Evolutionary conservation across 2,888 invertebrate genomes (phyloP).

Genomic region (Ormyrus rosae): DNA sequence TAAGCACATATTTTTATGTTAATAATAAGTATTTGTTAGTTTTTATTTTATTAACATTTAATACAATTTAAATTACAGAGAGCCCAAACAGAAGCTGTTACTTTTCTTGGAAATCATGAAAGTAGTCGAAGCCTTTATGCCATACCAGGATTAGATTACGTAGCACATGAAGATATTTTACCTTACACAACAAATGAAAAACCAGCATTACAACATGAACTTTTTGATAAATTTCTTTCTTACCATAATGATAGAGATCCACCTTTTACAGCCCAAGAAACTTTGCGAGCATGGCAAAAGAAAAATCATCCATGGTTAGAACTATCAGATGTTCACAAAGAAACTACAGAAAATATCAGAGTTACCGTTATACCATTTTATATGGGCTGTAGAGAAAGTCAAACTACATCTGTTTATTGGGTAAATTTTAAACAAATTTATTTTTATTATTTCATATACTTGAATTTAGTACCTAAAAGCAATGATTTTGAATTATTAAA

Average conservation of each 20-base stretch:
- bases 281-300: conserved; percentile 95
- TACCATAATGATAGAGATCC: conserved; percentile 90
- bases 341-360: conserved; percentile 96
- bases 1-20: conserved; percentile 1
- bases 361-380: conserved; percentile 99
- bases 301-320: conserved; percentile 98
- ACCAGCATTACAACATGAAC: conserved; percentile 94
- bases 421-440: conserved; percentile 74
- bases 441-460: not conserved
- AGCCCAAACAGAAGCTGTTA: conserved; percentile 98
- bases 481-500: too few species aligned
- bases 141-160: conserved; percentile 98
- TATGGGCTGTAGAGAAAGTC: conserved; percentile 95
- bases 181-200: conserved; percentile 94
- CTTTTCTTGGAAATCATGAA: conserved; percentile 97
- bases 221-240: conserved; percentile 96
- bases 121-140: conserved; percentile 96
- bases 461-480: too few species aligned
- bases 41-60: conserved; percentile 19
- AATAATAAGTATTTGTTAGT: not conserved
- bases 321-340: conserved; percentile 96
- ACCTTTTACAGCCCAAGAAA: conserved; percentile 91
- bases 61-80: conserved; percentile 79
- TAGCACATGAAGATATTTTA: conserved; percentile 97
- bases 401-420: conserved; percentile 95